These are phyloP conservation scores for Myxocyprinus asiaticus DNA, from an alignment of 2,113 vertebrate genomes.

Conservation along the genomic window DNA sequence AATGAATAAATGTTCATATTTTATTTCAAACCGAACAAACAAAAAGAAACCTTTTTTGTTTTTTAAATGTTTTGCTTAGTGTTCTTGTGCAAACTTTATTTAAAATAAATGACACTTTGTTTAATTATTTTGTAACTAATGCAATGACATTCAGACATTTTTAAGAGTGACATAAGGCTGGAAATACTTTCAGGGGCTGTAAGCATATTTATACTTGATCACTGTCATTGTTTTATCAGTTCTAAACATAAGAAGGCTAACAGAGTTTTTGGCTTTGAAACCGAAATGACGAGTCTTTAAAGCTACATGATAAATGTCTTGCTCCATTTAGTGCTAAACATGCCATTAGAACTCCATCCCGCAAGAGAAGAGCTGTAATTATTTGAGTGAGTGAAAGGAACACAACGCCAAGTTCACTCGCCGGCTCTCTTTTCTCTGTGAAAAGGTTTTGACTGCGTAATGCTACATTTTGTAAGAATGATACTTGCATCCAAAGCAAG, in stretches of 20 bases:
- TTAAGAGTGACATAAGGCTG: no score
- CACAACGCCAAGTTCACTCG: conserved; percentile 25
- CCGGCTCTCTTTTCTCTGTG: not conserved
- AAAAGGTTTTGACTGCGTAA: conserved; percentile 36
- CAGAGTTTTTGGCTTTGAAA: conserved; percentile 38
- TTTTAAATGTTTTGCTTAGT: no score
- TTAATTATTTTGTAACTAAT: no score
- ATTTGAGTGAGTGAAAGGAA: conserved; percentile 38
- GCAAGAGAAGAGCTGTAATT: conserved; percentile 54
- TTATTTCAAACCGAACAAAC: no score
- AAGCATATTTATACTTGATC: not conserved
- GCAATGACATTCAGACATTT: no score
- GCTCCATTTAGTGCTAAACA: conserved; percentile 49
- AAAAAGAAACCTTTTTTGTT: no score
- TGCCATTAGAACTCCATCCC: conserved; percentile 52
- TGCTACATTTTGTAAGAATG: not conserved
- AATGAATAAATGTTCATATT: no score
- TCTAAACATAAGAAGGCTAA: conserved; percentile 9
- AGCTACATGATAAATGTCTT: conserved; percentile 47
- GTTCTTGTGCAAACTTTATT: no score
- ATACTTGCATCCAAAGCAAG: no score
- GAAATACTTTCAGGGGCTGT: not conserved
- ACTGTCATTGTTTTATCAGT: not conserved
- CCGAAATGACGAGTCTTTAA: conserved; percentile 40
- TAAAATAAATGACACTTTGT: no score